Evolutionary conservation across 2,888 invertebrate genomes (phyloP), one percentile per base, ranked within the genome.

Genomic region (Tigriopus californicus): DNA sequence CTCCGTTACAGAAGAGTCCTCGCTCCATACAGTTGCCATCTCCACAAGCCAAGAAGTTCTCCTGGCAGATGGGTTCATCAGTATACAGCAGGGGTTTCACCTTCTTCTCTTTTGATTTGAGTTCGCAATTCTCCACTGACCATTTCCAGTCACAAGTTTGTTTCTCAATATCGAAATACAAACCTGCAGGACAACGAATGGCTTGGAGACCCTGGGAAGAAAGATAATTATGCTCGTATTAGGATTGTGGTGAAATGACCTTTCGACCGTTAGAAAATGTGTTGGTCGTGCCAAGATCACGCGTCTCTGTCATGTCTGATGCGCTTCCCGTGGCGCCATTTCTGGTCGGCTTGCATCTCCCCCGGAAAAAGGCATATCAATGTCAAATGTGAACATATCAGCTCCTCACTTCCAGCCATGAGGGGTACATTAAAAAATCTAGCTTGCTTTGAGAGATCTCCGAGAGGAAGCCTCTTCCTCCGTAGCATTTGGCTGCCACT

Each of bases 111-210:
- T 89, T 89, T 73, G 82, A 85, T 76, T 88, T 88, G 66, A 83
- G 70, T 69, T 87, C 87, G 75, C 90, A 91, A 73, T 89, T 90
- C 72, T 86, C 87, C n/a, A 90, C 90, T 2, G 88, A 79, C 64
- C 83, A 86, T 71, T 86, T 90, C 90, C 90, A 91, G 70, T 90
- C 89, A 69, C 90, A 91, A 2, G 90, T 90, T 73, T 91, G 90
- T 72, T 89, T 88, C 70, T 90, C 90, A 68, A 90, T 88, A 71
- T 91, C 90, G 74, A 91, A 91, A 74, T 78, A 89, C 66, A 91
- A 75, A 73, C 90, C 89, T 60, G 90, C 87, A 47, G 90, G 90
- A 70, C 90, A 90, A 72, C 89, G 81, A 68, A 90, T 86, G 33
- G 88, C 89, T 80, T 89, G 88, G 56, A 90, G 80, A 69, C 89